Base-by-base conservation (phyloP, 2,888 invertebrate species). In the Agriopis marginaria region DNA sequence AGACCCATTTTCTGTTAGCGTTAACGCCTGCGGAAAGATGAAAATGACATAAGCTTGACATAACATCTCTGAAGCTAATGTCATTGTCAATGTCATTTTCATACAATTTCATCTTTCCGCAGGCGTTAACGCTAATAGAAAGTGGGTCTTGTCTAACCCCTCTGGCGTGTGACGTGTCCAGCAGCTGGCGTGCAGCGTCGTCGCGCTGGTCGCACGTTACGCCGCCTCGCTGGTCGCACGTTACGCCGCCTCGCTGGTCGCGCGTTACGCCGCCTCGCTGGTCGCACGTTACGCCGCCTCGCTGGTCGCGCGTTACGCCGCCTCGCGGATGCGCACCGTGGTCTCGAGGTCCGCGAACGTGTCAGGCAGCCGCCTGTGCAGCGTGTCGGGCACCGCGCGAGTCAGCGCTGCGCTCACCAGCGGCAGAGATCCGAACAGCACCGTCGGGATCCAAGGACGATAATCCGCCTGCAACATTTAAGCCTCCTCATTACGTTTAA, bases 361-460 rank as follows among this genome's bases (percentile, higher is more conserved):
- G 81, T 95, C 95, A 17, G 96, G 96, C 77, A 96, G 88, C n/a
- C 94, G 89, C 11, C 93, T 86, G 78, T 95, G 94, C 70, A 95
- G 92, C 61, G 96, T 96, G 89, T 96, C 96, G 0, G 96, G 96
- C 75, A 92, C 85, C 91, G 95, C 80, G 73, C 95, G 89, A 53
- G 95, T 93, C 68, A 93, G 88, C 70, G 88, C 87, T 75, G 95
- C 96, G 77, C 95, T 94, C 68, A 90, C 73, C 73, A 95, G 89
- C 64, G 96, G 95, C 83, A 95, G 91, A 50, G 87, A 82, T 3
- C 95, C 95, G 83, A 92, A 90, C 77, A 93, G 72, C 59, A 86
- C 82, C 53, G 95, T 91, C 14, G 96, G 96, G 71, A 94, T 79
- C 93, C 93, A 93, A 77, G 87, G 81, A 51, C 82, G 83, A 78